Evolutionary conservation across 35 echinoderm and acorn worm genomes (phyloP), one percentile per base, ranked within the genome.

Genomic region (Holothuria glaberrima): DNA sequence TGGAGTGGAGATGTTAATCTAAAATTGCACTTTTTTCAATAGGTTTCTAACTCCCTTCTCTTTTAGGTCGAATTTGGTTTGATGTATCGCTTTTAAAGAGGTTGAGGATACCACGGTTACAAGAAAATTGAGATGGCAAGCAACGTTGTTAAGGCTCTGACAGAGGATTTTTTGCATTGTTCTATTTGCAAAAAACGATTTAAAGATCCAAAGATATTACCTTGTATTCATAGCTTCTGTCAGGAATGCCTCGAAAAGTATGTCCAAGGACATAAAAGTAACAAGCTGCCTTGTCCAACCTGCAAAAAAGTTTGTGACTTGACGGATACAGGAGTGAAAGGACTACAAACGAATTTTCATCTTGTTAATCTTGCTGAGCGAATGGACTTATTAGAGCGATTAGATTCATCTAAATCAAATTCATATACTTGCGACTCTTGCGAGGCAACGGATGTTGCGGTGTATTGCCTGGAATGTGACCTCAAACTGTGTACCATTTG

Each of bases 291-390:
- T 44, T 75, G 71, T 75, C 71, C 71, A 12, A 75, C 24, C 9
- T 75, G 71, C 34, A 36, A 30, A 41, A 41, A 38, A 34, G 34
- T 75, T 18, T 75, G 3, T 75, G 17, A 36, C 4, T 41, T 75
- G 17, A 33, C 33, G 14, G 32, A 41, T 0, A 18, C 71, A 16
- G 71, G 71, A 21, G 71, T 75, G 16, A 75, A 75, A 75, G 71
- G 71, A 30, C 13, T 75, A 18, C 30, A 75, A 41, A 75, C 71
- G 5, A 75, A 75, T 30, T 75, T 75, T 75, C 71, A 75, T 75
- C 32, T 75, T 16, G 33, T 38, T 9, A 75, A 41, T 24, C 71
- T 41, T 24, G 71, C 12, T 7, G 71, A 75, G 46, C n/a, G 33
- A 4, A 41, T 75, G 16, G 16, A 75, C 30, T 24, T 75, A 18